These are phyloP conservation scores for Ostrea denselamellosa DNA, from an alignment of 1,140 invertebrate genomes.

Conservation along the genomic window DNA sequence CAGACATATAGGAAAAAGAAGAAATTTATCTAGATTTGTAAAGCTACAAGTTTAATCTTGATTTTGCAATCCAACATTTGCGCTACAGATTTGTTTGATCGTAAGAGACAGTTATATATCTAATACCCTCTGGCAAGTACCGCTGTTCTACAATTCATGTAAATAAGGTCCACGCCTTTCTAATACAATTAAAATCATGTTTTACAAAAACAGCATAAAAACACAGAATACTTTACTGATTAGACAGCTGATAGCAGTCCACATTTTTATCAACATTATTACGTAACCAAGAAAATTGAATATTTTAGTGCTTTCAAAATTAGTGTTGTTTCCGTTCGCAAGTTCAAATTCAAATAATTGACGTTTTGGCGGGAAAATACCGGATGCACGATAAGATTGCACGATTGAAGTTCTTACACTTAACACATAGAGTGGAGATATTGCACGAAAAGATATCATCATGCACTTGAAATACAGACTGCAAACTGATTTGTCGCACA, in stretches of 20 bases:
- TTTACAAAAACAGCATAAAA: background rate
- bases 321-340: background rate
- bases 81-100: background rate
- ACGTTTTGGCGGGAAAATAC: slow-evolving; percentile 24
- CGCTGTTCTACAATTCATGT: background rate
- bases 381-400: slow-evolving; percentile 9
- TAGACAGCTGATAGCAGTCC: background rate
- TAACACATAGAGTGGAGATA: too few relatives aligned
- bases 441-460: too few relatives aligned
- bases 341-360: background rate
- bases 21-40: background rate
- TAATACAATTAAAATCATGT: background rate
- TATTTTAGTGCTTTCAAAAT: background rate
- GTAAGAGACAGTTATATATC: background rate
- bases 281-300: background rate
- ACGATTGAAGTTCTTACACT: background rate
- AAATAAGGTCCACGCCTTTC: background rate
- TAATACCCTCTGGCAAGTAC: background rate
- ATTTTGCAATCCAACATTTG: background rate
- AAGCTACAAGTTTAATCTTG: background rate
- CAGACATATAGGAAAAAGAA: background rate
- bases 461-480: too few relatives aligned
- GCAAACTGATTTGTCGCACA: too few relatives aligned
- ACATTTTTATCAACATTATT: background rate
- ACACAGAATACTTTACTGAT: background rate